These are phyloP conservation scores for Agrochola circellaris DNA, from an alignment of 2,888 invertebrate genomes.

Conservation along the genomic window DNA sequence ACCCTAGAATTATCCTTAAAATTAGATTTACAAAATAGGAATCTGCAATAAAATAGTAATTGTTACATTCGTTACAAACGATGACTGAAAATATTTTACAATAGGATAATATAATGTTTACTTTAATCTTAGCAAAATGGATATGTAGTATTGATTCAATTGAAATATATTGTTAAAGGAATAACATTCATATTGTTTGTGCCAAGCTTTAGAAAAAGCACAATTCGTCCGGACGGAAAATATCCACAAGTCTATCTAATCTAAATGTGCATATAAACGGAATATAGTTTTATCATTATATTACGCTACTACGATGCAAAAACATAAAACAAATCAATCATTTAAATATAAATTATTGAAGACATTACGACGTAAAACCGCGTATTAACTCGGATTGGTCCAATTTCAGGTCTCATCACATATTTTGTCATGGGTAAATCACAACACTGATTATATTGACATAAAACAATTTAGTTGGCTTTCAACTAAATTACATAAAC, in stretches of 20 bases:
- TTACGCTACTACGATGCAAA: constrained; percentile 49
- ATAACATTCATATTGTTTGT: constrained; percentile 58
- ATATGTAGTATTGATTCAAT: constrained; percentile 71
- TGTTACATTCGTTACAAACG: constrained; percentile 60
- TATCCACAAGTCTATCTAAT: constrained; percentile 64
- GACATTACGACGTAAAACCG: constrained; percentile 61
- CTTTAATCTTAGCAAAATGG: constrained; percentile 71
- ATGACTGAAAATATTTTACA: constrained; percentile 58
- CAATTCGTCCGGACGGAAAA: constrained; percentile 78
- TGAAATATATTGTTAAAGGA: constrained; percentile 47
- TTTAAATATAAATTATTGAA: constrained; percentile 58
- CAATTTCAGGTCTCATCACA: constrained; percentile 81
- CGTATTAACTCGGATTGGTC: constrained; percentile 76
- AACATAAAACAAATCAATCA: constrained; percentile 52
- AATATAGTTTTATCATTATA: constrained; percentile 48
- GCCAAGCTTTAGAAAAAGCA: constrained; percentile 56
- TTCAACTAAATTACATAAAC: constrained; percentile 54
- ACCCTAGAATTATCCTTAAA: constrained; percentile 83
- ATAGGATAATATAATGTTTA: constrained; percentile 55
- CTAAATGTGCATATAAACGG: constrained; percentile 49
- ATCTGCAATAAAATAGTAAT: constrained; percentile 86
- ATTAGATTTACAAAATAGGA: constrained; percentile 88
- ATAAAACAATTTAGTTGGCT: constrained; percentile 55
- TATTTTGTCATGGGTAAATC: constrained; percentile 78
- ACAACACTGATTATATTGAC: constrained; percentile 70